Conservation (phyloP, 2,797 vertebrate genomes). For the Danio aesculapii region DNA sequence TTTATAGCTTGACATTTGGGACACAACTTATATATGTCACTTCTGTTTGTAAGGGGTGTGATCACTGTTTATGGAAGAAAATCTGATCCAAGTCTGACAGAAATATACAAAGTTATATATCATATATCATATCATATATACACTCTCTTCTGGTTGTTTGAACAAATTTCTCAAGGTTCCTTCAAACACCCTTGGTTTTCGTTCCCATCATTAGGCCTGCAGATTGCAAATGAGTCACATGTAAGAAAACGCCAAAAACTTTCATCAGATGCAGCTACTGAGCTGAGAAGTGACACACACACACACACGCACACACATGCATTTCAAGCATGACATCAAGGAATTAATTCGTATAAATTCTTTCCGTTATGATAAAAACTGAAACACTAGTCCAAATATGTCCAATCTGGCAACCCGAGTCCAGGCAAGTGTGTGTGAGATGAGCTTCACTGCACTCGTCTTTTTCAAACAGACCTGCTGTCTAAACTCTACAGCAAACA, state of each 20-base stretch:
- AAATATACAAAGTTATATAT: too few relatives aligned
- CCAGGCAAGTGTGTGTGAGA: not conserved
- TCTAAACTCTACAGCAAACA: conserved; percentile 3
- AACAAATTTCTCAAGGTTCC: conserved; percentile 15
- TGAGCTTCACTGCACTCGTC: conserved; percentile 20
- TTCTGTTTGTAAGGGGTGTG: too few relatives aligned
- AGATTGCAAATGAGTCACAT: conserved; percentile 59
- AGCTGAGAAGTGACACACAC: conserved; percentile 42
- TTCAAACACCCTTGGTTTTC: conserved; percentile 20
- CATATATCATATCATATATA: too few relatives aligned
- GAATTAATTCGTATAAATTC: conserved; percentile 39
- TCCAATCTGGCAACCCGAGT: conserved; percentile 54
- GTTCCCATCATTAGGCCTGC: conserved; percentile 29
- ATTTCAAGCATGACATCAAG: conserved; percentile 50
- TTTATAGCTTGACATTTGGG: too few relatives aligned
- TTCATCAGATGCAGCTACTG: conserved; percentile 49
- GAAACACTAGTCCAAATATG: conserved; percentile 25
- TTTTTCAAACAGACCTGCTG: conserved; percentile 34
- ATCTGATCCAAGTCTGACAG: too few relatives aligned
- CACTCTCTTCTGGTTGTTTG: conserved; percentile 13
- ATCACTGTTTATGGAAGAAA: too few relatives aligned
- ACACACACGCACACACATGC: not conserved
- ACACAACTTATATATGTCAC: too few relatives aligned
- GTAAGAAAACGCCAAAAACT: conserved; percentile 55
- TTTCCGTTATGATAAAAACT: conserved; percentile 49